Base-by-base conservation (phyloP, 2,797 vertebrate species). In the Chelon labrosus region DNA sequence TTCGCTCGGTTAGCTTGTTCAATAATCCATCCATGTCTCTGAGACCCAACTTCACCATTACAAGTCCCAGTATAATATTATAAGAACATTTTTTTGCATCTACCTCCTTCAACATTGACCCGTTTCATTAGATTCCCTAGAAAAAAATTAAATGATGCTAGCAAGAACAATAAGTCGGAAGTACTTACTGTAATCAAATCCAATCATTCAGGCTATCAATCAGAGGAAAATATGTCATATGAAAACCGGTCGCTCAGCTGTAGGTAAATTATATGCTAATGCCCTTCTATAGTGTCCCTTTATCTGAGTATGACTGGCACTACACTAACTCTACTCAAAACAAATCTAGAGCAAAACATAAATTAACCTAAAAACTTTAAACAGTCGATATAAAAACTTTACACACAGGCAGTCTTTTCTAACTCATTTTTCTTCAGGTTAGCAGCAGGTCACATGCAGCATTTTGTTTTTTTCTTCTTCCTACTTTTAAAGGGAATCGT, bases 211-310 rank as follows among this genome's bases (percentile, higher is more conserved):
- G 66, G 31, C 27, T 20, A 49, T 44, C 39, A 70, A 39, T 50
- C 25, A 50, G 50, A 49, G 17, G 5, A 46, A 46, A 5, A 3
- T 6, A 14, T 27, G 6, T 20, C 2, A 7, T 41, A 54, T 61
- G 7, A 51, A 62, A 70, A 59, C 3, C 14, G 38, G 38, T 42
- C 3, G 11, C 5, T 56, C 11, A 42, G 16, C 14, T 16, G 41
- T 42, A 14, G 41, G 13, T 17, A n/a, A 46, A 46, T n/a, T 13
- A 46, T 0, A 19, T 20, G 9, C 53, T 8, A 19, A 22, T 22
- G 22, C 44, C 7, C 54, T 7, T 10, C 9, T 52, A 51, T 46
- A 6, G 37, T 12, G 47, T 80, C 74, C 82, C 60, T 80, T 84
- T 73, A 35, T 38, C 59, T 66, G 64, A n/a, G 44, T 3, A 7